A percentile compares a stretch with the other conserved stretches of the same genome.
Evolutionary conservation across 1,140 invertebrate species (phyloP).

Genomic region (Drosophila oshimai): DNA sequence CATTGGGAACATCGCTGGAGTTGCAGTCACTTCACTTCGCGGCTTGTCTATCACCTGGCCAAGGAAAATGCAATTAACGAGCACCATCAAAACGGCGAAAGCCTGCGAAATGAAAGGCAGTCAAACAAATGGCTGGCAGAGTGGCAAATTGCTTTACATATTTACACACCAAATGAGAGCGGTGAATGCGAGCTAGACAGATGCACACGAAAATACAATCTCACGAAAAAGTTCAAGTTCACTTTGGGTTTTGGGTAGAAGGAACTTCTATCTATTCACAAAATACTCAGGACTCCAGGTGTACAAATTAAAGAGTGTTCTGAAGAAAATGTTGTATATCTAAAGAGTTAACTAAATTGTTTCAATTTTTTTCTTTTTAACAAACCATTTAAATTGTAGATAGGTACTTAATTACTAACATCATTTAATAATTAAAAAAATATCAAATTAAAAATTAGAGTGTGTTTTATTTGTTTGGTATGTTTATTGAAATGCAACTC

Average conservation of each 20-base stretch:
- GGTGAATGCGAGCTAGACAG: background rate
- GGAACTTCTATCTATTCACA: too few species aligned
- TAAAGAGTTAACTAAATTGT: too few species aligned
- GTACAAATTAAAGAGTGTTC: too few species aligned
- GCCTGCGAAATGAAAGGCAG: conserved; percentile 43
- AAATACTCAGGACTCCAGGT: too few species aligned
- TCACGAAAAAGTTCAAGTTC: background rate
- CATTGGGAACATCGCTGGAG: background rate
- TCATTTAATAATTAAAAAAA: too few species aligned
- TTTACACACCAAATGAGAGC: conserved; percentile 30
- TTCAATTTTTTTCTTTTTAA: too few species aligned
- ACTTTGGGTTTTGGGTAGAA: background rate
- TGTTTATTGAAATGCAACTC: background rate
- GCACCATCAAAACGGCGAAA: conserved; percentile 57
- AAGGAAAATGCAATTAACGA: conserved; percentile 73
- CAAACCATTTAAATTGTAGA: too few species aligned
- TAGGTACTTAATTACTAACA: too few species aligned
- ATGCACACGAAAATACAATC: background rate
- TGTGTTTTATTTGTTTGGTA: too few species aligned
- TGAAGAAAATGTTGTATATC: too few species aligned
- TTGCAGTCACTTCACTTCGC: conserved; percentile 40
- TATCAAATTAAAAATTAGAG: too few species aligned
- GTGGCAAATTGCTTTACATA: conserved; percentile 56
- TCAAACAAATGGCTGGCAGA: conserved; percentile 47
- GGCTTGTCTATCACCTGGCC: conserved; percentile 52